Conservation (phyloP, 2,797 vertebrate genomes). For the Anolis apletophallus region DNA sequence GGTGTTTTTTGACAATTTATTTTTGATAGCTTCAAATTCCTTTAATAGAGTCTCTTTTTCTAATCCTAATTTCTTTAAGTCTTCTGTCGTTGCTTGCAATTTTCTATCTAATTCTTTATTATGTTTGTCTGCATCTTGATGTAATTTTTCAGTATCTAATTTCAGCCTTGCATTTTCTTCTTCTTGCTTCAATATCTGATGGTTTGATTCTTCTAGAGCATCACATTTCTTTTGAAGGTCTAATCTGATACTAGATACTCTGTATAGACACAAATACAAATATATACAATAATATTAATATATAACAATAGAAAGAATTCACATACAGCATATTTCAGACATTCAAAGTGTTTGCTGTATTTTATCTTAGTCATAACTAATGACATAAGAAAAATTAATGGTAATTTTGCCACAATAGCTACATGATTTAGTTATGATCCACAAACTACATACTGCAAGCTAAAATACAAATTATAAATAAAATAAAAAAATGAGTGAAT, state of each 20-base stretch:
- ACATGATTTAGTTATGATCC: not conserved
- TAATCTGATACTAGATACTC: conserved; percentile 78
- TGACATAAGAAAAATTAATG: not conserved
- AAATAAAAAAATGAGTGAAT: conserved; percentile 12
- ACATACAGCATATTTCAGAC: not conserved
- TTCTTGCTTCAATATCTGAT: conserved; percentile 82
- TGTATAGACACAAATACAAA: conserved; percentile 52
- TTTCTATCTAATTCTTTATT: conserved; percentile 83
- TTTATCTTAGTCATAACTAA: not conserved
- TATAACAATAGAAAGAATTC: not conserved
- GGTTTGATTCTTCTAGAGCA: conserved; percentile 80
- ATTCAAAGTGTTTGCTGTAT: not conserved
- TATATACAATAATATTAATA: conserved; percentile 22
- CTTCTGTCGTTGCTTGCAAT: conserved; percentile 76
- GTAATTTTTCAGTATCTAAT: conserved; percentile 82
- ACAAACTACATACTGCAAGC: conserved; percentile 3
- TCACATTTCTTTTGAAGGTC: conserved; percentile 88
- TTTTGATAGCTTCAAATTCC: conserved; percentile 83
- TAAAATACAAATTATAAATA: conserved; percentile 34
- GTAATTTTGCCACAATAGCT: not conserved
- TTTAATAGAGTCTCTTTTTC: conserved; percentile 84
- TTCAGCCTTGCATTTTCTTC: conserved; percentile 82
- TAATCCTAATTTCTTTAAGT: conserved; percentile 81
- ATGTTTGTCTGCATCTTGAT: conserved; percentile 79
- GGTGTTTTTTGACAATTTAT: conserved; percentile 82